Evolutionary conservation across 2,888 invertebrate species (phyloP).

Genomic region (Machimus atricapillus): DNA sequence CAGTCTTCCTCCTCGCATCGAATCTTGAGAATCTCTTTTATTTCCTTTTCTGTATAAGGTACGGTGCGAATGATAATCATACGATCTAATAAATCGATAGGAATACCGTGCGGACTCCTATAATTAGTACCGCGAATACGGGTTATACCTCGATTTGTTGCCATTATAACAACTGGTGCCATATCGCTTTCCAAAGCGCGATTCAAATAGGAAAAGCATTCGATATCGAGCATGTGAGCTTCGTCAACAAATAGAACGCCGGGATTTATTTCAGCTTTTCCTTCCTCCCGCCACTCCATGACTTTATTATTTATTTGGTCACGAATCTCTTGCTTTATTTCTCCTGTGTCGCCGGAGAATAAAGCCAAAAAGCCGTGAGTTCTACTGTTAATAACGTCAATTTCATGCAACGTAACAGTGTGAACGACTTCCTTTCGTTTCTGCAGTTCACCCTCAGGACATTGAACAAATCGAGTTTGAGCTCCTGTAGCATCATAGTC

Average conservation of each 20-base stretch:
- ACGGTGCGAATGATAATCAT: constrained; percentile 93
- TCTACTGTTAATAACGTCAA: constrained; percentile 98
- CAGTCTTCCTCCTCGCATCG: constrained; percentile 98
- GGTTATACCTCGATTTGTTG: constrained; percentile 95
- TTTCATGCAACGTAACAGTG: constrained; percentile 98
- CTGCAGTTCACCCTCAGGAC: constrained; percentile 98
- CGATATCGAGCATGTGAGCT: constrained; percentile 98
- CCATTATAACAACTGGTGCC: constrained; percentile 98
- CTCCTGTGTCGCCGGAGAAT: constrained; percentile 99
- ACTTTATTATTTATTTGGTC: constrained; percentile 98
- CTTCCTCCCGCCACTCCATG: constrained; percentile 98
- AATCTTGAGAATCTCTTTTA: constrained; percentile 90
- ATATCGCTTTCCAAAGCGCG: constrained; percentile 96
- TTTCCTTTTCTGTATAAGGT: constrained; percentile 86
- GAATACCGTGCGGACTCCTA: constrained; percentile 95
- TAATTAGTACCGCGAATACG: constrained; percentile 94
- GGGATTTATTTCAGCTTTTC: constrained; percentile 98
- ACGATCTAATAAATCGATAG: constrained; percentile 93
- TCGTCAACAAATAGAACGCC: constrained; percentile 98
- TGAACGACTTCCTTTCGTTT: constrained; percentile 98
- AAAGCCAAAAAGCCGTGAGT: constrained; percentile 97
- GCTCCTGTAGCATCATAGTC: constrained; percentile 97
- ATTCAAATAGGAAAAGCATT: constrained; percentile 98
- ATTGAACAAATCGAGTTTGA: constrained; percentile 91
- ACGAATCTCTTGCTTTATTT: constrained; percentile 96